A percentile compares a stretch with the other conserved stretches of the same genome.
Conservation (phyloP, 1,140 invertebrate genomes). For the Drosophila repletoides region DNA sequence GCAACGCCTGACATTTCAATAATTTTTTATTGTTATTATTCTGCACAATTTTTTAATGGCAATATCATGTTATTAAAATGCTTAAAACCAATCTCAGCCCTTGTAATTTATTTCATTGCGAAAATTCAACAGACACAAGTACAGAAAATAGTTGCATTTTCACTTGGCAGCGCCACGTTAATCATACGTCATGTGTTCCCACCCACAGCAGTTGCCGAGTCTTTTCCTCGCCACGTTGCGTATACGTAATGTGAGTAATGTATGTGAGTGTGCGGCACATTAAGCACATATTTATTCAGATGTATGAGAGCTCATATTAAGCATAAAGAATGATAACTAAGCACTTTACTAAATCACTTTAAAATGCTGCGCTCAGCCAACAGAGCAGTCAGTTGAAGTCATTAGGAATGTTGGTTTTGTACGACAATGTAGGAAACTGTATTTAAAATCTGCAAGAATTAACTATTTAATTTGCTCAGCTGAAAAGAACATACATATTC, state of each 20-base stretch:
- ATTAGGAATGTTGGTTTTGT: no score
- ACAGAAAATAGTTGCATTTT: not conserved
- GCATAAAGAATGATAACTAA: conserved; percentile 1
- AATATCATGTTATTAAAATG: conserved; percentile 24
- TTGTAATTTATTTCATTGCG: conserved; percentile 24
- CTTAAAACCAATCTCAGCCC: not conserved
- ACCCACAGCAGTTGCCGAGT: conserved; percentile 10
- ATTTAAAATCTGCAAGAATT: not conserved
- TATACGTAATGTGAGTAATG: conserved; percentile 42
- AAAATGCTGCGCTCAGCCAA: not conserved
- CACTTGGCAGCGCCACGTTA: conserved; percentile 21
- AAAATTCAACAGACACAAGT: conserved; percentile 12
- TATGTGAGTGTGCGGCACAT: no score
- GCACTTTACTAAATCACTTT: not conserved
- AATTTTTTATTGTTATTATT: conserved; percentile 70
- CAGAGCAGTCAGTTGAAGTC: not conserved
- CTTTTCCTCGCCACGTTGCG: conserved; percentile 20
- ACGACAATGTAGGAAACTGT: no score
- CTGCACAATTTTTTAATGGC: conserved; percentile 44
- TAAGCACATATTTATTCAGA: conserved; percentile 15
- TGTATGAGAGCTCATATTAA: not conserved
- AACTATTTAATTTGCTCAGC: no score
- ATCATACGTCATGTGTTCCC: conserved; percentile 26
- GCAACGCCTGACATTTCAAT: conserved; percentile 58
- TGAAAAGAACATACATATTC: no score